Evolutionary conservation across 2,113 vertebrate species (phyloP), one percentile per base, ranked within the genome.

Genomic region (Vimba vimba): DNA sequence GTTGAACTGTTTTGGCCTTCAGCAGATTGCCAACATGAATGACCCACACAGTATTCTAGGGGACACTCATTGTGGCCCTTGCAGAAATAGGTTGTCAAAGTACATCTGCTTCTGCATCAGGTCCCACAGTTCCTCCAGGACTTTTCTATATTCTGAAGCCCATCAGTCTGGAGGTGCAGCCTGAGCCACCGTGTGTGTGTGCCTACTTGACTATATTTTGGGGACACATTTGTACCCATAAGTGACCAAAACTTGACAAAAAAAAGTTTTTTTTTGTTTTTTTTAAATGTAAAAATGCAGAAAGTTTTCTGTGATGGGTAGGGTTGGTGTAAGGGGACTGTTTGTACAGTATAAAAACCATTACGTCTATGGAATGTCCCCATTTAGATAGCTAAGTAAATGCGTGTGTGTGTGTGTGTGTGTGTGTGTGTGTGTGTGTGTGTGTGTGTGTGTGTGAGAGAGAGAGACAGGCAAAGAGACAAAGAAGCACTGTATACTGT

Each of bases 11-110:
- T 23, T 23, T 57, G 17, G 43, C 43, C 39, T 23, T 71, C 68
- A 71, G 36, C 68, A 71, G 21, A n/a, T 21, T 43, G 36, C 4
- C 68, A 73, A 68, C 30, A 8, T 7, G 0, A 43, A 10, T 43
- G 36, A 62, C 3, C 77, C 77, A 79, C 13, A 80, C 59, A 27
- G 36, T 25, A 80, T 64, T 80, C 57, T 25, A 79, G 36, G 23
- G 33, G 23, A 62, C 23, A n/a, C 6, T 25, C 55, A n/a, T 79
- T 43, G n/a, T 80, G 59, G 36, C 4, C 36, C 55, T 17, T 36
- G 77, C 21, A 79, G 13, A 30, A 25, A 27, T 27, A 27, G 4
- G n/a, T 23, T 45, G 57, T 59, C 52, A 79, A 79, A 79, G 21
- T 47, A 15, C 71, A 47, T 74, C 6, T 9, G 1, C 57, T 60